These are phyloP conservation scores for Diabrotica virgifera DNA, from an alignment of 1,140 invertebrate genomes.

Conservation along the genomic window DNA sequence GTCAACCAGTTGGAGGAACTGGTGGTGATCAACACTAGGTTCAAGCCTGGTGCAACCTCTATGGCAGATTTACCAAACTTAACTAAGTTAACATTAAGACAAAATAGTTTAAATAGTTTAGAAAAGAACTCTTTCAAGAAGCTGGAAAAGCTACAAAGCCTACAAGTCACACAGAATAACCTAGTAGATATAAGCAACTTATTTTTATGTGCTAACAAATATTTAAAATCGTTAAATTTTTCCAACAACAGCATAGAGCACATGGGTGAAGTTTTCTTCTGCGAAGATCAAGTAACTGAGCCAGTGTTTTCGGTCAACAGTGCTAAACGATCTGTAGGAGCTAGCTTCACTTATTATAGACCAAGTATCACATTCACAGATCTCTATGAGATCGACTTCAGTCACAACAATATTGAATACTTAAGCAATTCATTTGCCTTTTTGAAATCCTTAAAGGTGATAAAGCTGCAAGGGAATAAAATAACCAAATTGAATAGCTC, in stretches of 20 bases:
- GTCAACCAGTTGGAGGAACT: slow-evolving; percentile 27
- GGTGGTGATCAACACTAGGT: slow-evolving; percentile 25
- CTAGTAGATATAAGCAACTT: slow-evolving; percentile 30
- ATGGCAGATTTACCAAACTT: slow-evolving; percentile 30
- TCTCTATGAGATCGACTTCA: slow-evolving; percentile 33
- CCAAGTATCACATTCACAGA: slow-evolving; percentile 17
- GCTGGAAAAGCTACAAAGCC: slow-evolving; percentile 28
- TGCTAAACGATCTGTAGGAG: not conserved
- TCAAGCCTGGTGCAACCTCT: slow-evolving; percentile 25
- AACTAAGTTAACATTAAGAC: slow-evolving; percentile 31
- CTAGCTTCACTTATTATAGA: slow-evolving; percentile 7
- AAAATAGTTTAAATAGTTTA: slow-evolving; percentile 29
- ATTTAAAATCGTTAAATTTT: slow-evolving; percentile 30
- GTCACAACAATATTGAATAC: slow-evolving; percentile 32
- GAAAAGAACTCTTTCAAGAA: slow-evolving; percentile 25
- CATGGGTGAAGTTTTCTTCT: slow-evolving; percentile 20
- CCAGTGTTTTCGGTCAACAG: slow-evolving; percentile 16
- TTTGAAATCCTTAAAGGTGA: slow-evolving; percentile 24
- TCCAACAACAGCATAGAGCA: slow-evolving; percentile 24
- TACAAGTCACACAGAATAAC: slow-evolving; percentile 36
- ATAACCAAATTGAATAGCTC: slow-evolving; percentile 21
- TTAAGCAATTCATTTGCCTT: slow-evolving; percentile 26
- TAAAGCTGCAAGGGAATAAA: slow-evolving; percentile 31
- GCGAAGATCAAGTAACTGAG: slow-evolving; percentile 4
- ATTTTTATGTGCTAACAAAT: slow-evolving; percentile 30